Base-by-base conservation (phyloP, 2,113 vertebrate species). In the Tapirus terrestris region DNA sequence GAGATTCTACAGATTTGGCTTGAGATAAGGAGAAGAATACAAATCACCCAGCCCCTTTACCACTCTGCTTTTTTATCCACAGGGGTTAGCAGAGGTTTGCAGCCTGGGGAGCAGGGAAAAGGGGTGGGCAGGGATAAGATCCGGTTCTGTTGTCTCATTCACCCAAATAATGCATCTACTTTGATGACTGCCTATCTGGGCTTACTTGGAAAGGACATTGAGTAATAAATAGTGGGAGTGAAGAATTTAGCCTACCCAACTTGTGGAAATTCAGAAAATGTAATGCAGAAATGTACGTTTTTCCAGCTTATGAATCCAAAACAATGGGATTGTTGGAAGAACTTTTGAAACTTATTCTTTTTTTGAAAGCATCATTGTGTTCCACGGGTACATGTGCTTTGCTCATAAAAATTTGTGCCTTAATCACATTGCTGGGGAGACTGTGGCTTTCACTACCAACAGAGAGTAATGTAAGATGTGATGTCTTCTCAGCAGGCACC, bases 221-320 rank as follows among this genome's bases (percentile, higher is more conserved):
- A 95, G 81, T 73, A 89, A 70, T 23, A 72, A 39, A 48, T 39
- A 48, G 96, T 98, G 93, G 97, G 97, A 90, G 97, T 90, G 48
- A 96, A 97, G 97, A 98, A 98, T 92, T 93, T 33, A 89, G 58
- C 21, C 23, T 51, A 95, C 61, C 60, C 68, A 61, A 2, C 85
- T 94, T 56, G 82, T 75, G 82, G 93, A 97, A 96, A 97, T 98
- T 92, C 95, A 89, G 96, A 97, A 96, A 98, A 97, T 98, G 93
- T 79, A 60, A 60, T 89, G 82, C 83, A 97, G 90, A 98, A 96
- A 96, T 95, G 97, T 86, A 82, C 0, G 21, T 51, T 79, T 90
- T 76, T 67, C 84, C 79, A 97, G 70, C 61, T 63, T 86, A 79
- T 58, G 75, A 76, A 29, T 79, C 63, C 25, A 5, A 45, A 96